phyloP scores from a whole-genome alignment of 2,797 vertebrate species.

The Anas acuta region DNA sequence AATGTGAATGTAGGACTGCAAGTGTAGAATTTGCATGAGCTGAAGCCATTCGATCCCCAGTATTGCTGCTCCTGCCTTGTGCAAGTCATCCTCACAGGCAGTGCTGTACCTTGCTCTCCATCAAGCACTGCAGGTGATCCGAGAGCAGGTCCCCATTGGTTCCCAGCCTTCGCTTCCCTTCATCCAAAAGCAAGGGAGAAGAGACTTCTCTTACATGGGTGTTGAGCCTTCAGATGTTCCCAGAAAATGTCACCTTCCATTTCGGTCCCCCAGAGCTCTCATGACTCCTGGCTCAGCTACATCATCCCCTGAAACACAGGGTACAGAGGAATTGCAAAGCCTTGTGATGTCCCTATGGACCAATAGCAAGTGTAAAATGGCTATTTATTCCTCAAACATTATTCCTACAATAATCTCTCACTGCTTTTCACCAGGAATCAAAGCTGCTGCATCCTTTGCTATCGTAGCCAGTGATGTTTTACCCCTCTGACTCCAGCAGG shows the following conservation, averaged over 20 bases:
- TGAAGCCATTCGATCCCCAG: background rate
- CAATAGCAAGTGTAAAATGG: background rate
- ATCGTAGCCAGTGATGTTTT: background rate
- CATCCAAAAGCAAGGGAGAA: background rate
- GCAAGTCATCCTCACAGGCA: background rate
- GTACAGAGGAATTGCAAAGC: background rate
- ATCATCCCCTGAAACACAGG: background rate
- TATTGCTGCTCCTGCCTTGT: background rate
- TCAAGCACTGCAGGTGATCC: background rate
- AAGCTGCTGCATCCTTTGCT: background rate
- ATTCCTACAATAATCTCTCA: background rate
- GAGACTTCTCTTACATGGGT: background rate
- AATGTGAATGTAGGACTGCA: background rate
- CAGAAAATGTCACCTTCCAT: background rate
- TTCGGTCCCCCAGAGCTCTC: background rate
- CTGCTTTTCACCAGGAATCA: background rate
- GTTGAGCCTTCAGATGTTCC: background rate
- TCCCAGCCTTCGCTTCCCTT: background rate
- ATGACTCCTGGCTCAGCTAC: background rate
- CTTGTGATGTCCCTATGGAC: background rate
- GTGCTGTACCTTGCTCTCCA: background rate
- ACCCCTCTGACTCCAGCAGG: accelerated
- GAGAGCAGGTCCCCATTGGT: background rate
- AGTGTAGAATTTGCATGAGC: background rate
- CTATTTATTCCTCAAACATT: background rate